Conservation (phyloP, 2,113 vertebrate species). For the Gavia stellata region DNA sequence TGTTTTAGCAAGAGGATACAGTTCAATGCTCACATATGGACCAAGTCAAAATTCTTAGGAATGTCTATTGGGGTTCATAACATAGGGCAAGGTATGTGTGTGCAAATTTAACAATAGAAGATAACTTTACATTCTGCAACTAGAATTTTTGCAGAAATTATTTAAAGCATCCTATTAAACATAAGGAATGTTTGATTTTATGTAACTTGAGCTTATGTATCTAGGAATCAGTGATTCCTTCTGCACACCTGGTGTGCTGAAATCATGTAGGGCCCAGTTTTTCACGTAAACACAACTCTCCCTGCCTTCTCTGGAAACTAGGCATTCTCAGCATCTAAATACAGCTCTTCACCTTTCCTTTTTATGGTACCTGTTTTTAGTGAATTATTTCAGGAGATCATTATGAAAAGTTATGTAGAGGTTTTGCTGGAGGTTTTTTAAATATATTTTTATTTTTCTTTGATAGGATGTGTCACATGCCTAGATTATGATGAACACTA, state of each 20-base stretch:
- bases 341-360: not conserved
- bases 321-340: not conserved
- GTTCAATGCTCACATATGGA: slow-evolving; percentile 99
- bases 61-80: slow-evolving; percentile 99
- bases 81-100: slow-evolving; percentile 90
- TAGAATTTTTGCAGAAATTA: not conserved
- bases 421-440: not conserved
- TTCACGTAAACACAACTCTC: not conserved
- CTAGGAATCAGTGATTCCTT: not conserved
- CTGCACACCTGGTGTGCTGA: not conserved
- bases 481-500: slow-evolving; percentile 97
- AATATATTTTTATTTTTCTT: not conserved
- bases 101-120: not conserved
- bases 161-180: not conserved
- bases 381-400: not conserved
- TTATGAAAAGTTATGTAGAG: not conserved
- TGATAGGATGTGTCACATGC: slow-evolving; percentile 92
- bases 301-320: not conserved
- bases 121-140: not conserved
- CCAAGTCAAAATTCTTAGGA: slow-evolving; percentile 97
- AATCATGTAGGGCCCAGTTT: not conserved
- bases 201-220: not conserved
- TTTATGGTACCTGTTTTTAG: not conserved
- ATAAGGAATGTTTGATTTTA: not conserved
- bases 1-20: slow-evolving; percentile 95